phyloP scores from a whole-genome alignment of 2,888 invertebrate species.

The Stenodera caucasica region DNA sequence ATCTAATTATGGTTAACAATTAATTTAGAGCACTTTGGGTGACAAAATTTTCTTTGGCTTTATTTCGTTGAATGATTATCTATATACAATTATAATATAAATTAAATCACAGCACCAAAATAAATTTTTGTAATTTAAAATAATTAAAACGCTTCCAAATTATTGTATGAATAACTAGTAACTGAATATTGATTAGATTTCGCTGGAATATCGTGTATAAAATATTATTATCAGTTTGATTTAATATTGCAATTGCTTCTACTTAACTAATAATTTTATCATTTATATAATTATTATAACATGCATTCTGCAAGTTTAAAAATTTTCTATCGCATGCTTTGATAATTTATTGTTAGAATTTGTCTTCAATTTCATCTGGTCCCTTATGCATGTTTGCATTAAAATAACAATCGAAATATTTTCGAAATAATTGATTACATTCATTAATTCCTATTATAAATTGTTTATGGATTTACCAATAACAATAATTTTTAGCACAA shows the following conservation, averaged over 20 bases:
- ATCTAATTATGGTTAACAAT: conserved; percentile 14
- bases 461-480: no score
- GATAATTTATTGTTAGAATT: background rate
- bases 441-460: no score
- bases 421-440: background rate
- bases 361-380: conserved; percentile 8
- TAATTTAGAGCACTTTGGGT: conserved; percentile 27
- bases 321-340: background rate
- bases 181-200: background rate
- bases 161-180: no score
- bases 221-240: background rate
- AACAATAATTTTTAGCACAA: no score
- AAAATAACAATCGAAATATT: background rate
- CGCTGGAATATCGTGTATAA: background rate
- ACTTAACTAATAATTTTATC: background rate
- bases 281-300: background rate
- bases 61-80: background rate
- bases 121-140: no score
- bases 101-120: no score
- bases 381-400: background rate
- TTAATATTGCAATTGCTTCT: background rate
- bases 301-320: background rate
- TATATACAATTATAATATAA: background rate
- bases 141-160: no score
- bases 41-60: conserved; percentile 11